A percentile compares a stretch with the other conserved stretches of the same genome.
These are phyloP conservation scores for Aromia moschata DNA, from an alignment of 2,888 invertebrate genomes.

Conservation along the genomic window DNA sequence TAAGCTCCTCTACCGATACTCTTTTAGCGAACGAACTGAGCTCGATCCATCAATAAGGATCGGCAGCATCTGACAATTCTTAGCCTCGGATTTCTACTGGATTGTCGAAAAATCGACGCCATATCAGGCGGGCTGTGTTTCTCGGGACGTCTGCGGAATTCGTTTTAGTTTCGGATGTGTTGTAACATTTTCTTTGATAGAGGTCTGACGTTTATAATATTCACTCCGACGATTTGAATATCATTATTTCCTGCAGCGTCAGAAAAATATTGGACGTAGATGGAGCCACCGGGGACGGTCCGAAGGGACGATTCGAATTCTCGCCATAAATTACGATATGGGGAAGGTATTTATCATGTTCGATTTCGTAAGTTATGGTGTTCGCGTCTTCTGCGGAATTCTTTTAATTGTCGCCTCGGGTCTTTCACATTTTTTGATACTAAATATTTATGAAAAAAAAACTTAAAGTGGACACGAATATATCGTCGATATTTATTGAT, in stretches of 20 bases:
- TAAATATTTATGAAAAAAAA: no score
- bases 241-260: conserved; percentile 49
- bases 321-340: neutral
- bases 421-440: no score
- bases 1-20: conserved; percentile 30
- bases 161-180: conserved; percentile 40
- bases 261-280: conserved; percentile 1
- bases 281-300: neutral
- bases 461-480: no score
- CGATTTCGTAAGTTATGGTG: neutral
- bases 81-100: conserved; percentile 57
- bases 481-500: no score
- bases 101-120: conserved; percentile 55
- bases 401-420: neutral
- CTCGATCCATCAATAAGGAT: conserved; percentile 60
- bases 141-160: conserved; percentile 41
- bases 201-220: conserved; percentile 57
- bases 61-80: conserved; percentile 56
- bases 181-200: conserved; percentile 47
- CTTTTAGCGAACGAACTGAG: conserved; percentile 40
- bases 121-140: conserved; percentile 49
- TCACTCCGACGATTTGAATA: conserved; percentile 49
- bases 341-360: neutral
- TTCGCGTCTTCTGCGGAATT: neutral
- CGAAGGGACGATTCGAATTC: neutral